Evolutionary conservation across 2,113 vertebrate species (phyloP).

Genomic region (Eublepharis macularius): DNA sequence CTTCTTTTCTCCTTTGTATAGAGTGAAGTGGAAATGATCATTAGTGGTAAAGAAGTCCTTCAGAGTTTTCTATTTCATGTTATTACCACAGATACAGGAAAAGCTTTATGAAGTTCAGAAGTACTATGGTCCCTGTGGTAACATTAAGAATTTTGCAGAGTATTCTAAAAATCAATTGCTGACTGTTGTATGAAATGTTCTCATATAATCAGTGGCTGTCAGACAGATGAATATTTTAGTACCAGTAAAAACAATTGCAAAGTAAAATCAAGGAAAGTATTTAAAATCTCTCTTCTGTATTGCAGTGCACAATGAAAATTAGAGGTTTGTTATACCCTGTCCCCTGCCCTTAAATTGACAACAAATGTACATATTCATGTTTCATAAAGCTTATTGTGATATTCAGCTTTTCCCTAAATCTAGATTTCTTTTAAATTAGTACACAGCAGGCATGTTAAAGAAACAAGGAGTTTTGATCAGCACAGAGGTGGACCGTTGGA

Average conservation of each 20-base stretch:
- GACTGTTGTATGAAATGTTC: background rate
- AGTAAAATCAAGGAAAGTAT: background rate
- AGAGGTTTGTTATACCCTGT: background rate
- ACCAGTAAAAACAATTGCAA: background rate
- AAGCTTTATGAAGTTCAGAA: slow-evolving; percentile 16
- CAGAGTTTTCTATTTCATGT: background rate
- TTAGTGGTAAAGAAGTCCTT: slow-evolving; percentile 2
- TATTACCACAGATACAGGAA: slow-evolving; percentile 12
- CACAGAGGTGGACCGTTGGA: background rate
- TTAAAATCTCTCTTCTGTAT: background rate
- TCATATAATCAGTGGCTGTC: fast-evolving
- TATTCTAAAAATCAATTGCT: background rate
- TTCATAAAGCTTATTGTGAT: background rate
- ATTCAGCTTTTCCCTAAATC: background rate
- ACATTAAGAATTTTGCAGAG: slow-evolving; percentile 16
- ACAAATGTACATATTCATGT: background rate
- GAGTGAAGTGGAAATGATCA: background rate
- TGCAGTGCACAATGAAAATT: background rate
- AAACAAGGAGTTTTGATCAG: background rate
- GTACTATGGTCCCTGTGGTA: background rate
- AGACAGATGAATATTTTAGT: fast-evolving
- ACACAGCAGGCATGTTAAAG: too few species aligned
- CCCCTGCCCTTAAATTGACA: background rate
- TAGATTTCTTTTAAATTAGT: background rate
- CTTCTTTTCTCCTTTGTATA: background rate